A percentile compares a stretch with the other conserved stretches of the same genome.
These are phyloP conservation scores for Drosophila diplacantha DNA, from an alignment of 2,888 invertebrate species.

Conservation along the genomic window DNA sequence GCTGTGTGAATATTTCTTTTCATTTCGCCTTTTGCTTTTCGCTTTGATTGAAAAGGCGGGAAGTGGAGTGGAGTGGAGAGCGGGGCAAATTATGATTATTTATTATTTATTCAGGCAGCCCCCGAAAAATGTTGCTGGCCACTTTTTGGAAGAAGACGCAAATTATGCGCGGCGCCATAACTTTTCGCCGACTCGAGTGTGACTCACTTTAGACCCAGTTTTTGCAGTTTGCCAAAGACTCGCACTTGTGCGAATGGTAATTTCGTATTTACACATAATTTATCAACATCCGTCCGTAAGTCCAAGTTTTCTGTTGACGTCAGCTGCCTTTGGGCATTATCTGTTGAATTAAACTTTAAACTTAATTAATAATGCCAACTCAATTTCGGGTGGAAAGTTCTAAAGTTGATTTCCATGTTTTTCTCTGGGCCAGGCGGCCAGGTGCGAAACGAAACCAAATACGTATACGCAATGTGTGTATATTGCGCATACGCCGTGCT, in stretches of 20 bases:
- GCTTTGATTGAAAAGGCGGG: slow-evolving; percentile 6
- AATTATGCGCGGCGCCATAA: slow-evolving; percentile 46
- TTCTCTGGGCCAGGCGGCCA: slow-evolving; percentile 3
- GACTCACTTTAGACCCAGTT: slow-evolving; percentile 36
- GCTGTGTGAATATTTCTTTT: slow-evolving; percentile 37
- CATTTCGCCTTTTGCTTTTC: slow-evolving; percentile 24
- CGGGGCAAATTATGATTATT: slow-evolving; percentile 34
- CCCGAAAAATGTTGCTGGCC: slow-evolving; percentile 36
- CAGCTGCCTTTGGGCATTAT: slow-evolving; percentile 21
- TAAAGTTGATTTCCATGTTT: slow-evolving; percentile 28
- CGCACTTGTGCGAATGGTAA: slow-evolving; percentile 10
- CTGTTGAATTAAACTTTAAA: slow-evolving; percentile 34
- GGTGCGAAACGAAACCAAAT: slow-evolving; percentile 11
- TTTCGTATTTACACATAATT: slow-evolving; percentile 56
- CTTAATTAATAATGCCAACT: slow-evolving; percentile 61
- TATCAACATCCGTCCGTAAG: slow-evolving; percentile 38
- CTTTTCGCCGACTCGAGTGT: slow-evolving; percentile 19
- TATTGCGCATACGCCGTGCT: slow-evolving; percentile 57
- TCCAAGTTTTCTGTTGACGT: slow-evolving; percentile 39
- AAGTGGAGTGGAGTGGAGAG: background rate
- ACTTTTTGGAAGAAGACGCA: slow-evolving; percentile 43
- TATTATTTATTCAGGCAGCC: slow-evolving; percentile 37
- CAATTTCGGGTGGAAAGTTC: slow-evolving; percentile 41
- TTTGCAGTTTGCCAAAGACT: slow-evolving; percentile 1
- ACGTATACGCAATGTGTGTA: slow-evolving; percentile 18